These are phyloP conservation scores for Cyanoderma ruficeps DNA, from an alignment of 2,113 vertebrate species.

Conservation along the genomic window DNA sequence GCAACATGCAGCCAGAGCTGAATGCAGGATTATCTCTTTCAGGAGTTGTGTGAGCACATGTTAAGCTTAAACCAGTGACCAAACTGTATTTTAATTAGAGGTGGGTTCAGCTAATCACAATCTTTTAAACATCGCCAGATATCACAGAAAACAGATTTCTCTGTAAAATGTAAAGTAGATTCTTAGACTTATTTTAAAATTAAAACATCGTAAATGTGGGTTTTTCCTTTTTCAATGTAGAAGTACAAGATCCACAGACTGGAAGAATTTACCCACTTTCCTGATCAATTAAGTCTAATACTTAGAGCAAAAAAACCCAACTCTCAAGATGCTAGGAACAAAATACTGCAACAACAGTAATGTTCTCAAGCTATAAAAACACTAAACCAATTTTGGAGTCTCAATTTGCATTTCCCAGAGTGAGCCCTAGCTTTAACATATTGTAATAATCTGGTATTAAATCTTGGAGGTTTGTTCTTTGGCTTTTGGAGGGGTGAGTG, in stretches of 20 bases:
- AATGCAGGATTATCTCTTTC: background rate
- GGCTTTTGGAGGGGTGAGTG: background rate
- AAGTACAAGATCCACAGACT: background rate
- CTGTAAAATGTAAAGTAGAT: background rate
- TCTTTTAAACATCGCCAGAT: background rate
- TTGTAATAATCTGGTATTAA: background rate
- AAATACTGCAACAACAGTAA: conserved; percentile 5
- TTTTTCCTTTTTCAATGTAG: background rate
- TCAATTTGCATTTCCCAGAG: conserved; percentile 6
- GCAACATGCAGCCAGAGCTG: background rate
- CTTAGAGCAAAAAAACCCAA: background rate
- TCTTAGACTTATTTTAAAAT: background rate
- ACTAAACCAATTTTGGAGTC: background rate
- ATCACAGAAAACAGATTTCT: background rate
- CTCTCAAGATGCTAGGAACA: background rate
- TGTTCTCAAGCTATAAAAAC: background rate
- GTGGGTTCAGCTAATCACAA: background rate
- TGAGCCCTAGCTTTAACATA: background rate
- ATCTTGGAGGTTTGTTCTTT: background rate
- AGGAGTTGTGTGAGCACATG: accelerated
- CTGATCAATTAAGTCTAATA: background rate
- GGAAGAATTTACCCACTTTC: background rate
- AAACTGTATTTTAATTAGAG: background rate
- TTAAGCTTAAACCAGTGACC: background rate
- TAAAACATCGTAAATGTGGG: background rate